phyloP scores from a whole-genome alignment of 2,888 invertebrate species.

The Hermodice carunculata region DNA sequence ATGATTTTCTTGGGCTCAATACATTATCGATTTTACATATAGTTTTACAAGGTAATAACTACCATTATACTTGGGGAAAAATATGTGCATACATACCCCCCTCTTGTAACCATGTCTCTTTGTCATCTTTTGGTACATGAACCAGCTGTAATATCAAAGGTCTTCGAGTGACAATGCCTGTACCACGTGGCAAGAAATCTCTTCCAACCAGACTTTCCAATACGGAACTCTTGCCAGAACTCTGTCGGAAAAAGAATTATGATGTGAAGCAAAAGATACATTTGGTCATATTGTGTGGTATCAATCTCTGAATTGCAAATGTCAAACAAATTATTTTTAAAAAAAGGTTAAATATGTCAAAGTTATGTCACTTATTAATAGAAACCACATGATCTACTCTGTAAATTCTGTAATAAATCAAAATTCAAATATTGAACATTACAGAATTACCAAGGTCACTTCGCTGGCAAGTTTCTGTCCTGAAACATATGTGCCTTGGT shows the following conservation, averaged over 20 bases:
- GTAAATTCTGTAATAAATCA: too few relatives aligned
- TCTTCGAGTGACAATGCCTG: slow-evolving; percentile 96
- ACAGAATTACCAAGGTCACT: too few relatives aligned
- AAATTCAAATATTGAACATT: too few relatives aligned
- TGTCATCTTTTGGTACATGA: slow-evolving; percentile 91
- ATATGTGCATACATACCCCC: slow-evolving; percentile 78
- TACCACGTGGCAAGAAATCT: slow-evolving; percentile 96
- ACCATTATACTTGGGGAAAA: background rate
- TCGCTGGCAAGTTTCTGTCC: too few relatives aligned
- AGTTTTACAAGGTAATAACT: background rate
- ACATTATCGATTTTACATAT: background rate
- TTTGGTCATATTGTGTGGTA: too few relatives aligned
- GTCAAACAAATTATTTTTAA: too few relatives aligned
- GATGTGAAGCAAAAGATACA: background rate
- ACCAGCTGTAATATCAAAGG: slow-evolving; percentile 95
- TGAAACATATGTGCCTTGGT: too few relatives aligned
- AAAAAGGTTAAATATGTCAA: too few relatives aligned
- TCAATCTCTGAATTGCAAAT: too few relatives aligned
- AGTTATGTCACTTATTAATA: too few relatives aligned
- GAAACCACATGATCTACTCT: too few relatives aligned
- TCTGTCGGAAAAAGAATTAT: slow-evolving; percentile 79
- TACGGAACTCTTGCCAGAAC: slow-evolving; percentile 99
- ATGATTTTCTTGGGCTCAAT: too few relatives aligned
- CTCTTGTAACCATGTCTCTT: slow-evolving; percentile 83
- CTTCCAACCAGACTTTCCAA: slow-evolving; percentile 97